Evolutionary conservation across 2,888 invertebrate species (phyloP).

Genomic region (Caenorhabditis sp.): DNA sequence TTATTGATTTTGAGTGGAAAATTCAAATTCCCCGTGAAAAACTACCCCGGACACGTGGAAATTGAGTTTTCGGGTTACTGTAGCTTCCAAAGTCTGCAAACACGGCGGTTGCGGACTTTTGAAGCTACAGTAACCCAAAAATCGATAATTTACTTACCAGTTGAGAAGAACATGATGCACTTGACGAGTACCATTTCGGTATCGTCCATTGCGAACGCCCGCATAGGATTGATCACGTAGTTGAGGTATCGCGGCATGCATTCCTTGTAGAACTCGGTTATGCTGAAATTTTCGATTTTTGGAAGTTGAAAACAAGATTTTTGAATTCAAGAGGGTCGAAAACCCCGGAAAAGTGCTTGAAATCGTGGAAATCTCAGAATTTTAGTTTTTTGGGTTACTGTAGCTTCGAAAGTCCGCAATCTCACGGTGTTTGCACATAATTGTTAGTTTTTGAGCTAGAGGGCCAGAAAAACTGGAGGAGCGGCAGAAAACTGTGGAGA

Average conservation of each 20-base stretch:
- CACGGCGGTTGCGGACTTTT: neutral
- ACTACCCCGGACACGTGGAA: too few relatives aligned
- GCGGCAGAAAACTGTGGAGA: too few relatives aligned
- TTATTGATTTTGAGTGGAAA: too few relatives aligned
- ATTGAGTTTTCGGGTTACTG: slow-evolving; percentile 8
- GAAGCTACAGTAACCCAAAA: neutral
- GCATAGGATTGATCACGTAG: slow-evolving; percentile 71
- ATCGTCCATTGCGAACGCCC: slow-evolving; percentile 67
- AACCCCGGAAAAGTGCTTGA: too few relatives aligned
- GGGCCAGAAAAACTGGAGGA: too few relatives aligned
- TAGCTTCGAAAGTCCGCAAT: too few relatives aligned
- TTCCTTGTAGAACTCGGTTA: slow-evolving; percentile 71
- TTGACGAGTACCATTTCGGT: slow-evolving; percentile 71
- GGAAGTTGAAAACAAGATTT: neutral
- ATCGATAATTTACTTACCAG: slow-evolving; percentile 39
- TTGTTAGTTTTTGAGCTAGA: too few relatives aligned
- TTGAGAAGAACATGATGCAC: slow-evolving; percentile 69
- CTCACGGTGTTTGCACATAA: too few relatives aligned
- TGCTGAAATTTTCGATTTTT: slow-evolving; percentile 31
- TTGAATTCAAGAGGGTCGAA: too few relatives aligned
- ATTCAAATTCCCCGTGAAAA: neutral
- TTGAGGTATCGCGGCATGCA: slow-evolving; percentile 69
- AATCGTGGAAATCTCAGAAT: too few relatives aligned
- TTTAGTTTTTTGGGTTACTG: neutral
- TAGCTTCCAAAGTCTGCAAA: slow-evolving; percentile 4